These are phyloP conservation scores for Lates japonicus DNA, from an alignment of 2,797 vertebrate species.

Conservation along the genomic window DNA sequence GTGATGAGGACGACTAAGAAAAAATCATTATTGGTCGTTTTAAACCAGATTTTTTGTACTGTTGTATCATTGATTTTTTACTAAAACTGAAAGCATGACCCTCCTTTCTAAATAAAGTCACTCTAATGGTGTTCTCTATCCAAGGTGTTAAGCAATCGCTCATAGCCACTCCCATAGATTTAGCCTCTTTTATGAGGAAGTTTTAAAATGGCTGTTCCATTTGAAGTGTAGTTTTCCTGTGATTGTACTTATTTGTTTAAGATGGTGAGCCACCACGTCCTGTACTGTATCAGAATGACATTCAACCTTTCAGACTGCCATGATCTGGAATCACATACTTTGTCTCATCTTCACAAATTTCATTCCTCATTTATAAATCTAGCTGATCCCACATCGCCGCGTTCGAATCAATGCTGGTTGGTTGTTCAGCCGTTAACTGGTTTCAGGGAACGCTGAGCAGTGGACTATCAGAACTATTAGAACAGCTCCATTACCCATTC, in stretches of 20 bases:
- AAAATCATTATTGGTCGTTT: background rate
- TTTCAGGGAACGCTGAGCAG: constrained; percentile 73
- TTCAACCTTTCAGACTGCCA: background rate
- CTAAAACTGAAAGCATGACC: background rate
- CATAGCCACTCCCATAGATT: background rate
- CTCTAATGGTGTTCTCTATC: background rate
- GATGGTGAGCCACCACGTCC: background rate
- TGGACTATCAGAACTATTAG: constrained; percentile 71
- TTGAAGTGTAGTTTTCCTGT: background rate
- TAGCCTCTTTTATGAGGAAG: background rate
- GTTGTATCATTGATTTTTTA: background rate
- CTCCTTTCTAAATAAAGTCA: too few species aligned
- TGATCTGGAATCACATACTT: constrained; percentile 24
- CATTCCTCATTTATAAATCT: constrained; percentile 15
- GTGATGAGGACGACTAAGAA: background rate
- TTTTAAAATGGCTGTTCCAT: background rate
- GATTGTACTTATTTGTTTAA: background rate
- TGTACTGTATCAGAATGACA: constrained; percentile 4
- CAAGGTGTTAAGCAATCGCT: background rate
- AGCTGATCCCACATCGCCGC: constrained; percentile 44
- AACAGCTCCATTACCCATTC: constrained; percentile 75
- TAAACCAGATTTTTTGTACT: background rate
- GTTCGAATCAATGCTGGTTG: constrained; percentile 41
- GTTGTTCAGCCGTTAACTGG: constrained; percentile 63
- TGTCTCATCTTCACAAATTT: constrained; percentile 23